Conservation (phyloP, 2,113 vertebrate species). For the Prietella phreatophila region DNA sequence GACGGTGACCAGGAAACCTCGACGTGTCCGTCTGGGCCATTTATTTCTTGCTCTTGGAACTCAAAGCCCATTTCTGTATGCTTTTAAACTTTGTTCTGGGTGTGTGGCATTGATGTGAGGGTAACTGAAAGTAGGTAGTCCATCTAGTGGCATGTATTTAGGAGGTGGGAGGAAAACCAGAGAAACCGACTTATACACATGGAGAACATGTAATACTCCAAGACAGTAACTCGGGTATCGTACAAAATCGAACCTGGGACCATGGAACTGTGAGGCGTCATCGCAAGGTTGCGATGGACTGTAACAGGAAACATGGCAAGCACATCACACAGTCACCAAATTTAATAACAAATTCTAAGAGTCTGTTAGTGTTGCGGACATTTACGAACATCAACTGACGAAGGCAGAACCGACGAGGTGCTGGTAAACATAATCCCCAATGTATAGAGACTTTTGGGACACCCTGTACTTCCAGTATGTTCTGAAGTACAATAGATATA, state of each 20-base stretch:
- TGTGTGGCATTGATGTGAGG: no score
- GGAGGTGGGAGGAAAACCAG: background rate
- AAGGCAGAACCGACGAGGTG: no score
- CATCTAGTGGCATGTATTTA: background rate
- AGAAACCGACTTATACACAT: background rate
- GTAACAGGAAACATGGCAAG: no score
- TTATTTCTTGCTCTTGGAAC: background rate
- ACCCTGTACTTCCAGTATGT: background rate
- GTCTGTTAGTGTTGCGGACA: no score
- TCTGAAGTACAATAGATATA: background rate
- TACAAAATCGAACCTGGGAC: background rate
- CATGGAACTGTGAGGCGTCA: background rate
- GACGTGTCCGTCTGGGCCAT: background rate
- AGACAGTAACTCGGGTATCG: background rate
- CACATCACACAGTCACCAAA: no score
- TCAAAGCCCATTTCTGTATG: background rate
- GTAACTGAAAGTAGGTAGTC: background rate
- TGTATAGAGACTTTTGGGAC: no score
- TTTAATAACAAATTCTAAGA: no score
- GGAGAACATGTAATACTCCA: background rate
- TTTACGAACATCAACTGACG: no score
- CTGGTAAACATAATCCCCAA: no score
- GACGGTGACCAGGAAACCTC: slow-evolving; percentile 45
- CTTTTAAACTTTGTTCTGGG: background rate
- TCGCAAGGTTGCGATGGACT: no score